Conservation (phyloP, 64 coral and sea anemone genomes). For the Montipora cactus region DNA sequence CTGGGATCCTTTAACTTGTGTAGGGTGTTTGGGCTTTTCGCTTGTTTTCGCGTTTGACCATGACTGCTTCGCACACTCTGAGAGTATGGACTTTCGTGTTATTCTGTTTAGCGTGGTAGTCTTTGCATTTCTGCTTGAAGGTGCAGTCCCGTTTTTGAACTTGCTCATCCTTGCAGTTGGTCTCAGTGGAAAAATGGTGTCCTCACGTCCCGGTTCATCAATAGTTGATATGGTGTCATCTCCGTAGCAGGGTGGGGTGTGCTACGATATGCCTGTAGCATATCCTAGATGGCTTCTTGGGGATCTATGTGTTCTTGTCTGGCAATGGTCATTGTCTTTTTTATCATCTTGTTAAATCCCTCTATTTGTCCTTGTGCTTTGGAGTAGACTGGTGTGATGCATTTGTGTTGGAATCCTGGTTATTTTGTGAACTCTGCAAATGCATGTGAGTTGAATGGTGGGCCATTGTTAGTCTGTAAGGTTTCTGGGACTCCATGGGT, state of each 20-base stretch:
- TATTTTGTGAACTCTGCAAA: background rate
- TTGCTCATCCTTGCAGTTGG: background rate
- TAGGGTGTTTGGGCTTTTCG: constrained; percentile 74
- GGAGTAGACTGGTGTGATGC: background rate
- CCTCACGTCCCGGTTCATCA: constrained; percentile 29
- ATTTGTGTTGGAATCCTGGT: background rate
- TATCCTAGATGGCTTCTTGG: constrained; percentile 19
- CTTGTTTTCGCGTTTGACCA: constrained; percentile 75
- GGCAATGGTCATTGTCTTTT: background rate
- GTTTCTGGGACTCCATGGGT: background rate
- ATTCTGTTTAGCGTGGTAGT: constrained; percentile 60
- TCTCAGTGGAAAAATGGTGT: constrained; percentile 34
- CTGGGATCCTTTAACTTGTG: background rate
- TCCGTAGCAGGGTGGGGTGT: background rate
- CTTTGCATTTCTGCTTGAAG: constrained; percentile 34
- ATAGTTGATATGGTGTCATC: background rate
- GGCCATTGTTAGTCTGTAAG: too few relatives aligned
- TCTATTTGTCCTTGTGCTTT: background rate
- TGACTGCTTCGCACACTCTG: constrained; percentile 19
- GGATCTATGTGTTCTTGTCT: constrained; percentile 24
- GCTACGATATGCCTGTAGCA: constrained; percentile 41
- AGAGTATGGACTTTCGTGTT: constrained; percentile 4
- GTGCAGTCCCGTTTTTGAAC: background rate
- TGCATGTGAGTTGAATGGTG: too few relatives aligned
- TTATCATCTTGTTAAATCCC: background rate